These are phyloP conservation scores for Homalodisca vitripennis DNA, from an alignment of 1,140 invertebrate genomes.

Conservation along the genomic window DNA sequence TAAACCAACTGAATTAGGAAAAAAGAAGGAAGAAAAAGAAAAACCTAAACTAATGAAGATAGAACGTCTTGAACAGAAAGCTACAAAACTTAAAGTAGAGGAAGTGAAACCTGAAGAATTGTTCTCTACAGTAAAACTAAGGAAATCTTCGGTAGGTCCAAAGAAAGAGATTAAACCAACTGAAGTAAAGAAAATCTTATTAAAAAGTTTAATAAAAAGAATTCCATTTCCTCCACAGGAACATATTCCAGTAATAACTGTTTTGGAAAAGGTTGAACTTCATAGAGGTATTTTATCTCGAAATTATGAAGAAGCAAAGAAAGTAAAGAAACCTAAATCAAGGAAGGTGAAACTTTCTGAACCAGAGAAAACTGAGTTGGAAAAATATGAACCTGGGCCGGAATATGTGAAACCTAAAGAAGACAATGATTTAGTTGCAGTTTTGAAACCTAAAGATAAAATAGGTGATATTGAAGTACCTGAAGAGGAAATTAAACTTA, in stretches of 20 bases:
- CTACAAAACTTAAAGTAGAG: slow-evolving; percentile 43
- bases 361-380: slow-evolving; percentile 37
- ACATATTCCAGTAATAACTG: slow-evolving; percentile 38
- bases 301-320: slow-evolving; percentile 46
- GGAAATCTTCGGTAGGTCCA: slow-evolving; percentile 27
- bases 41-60: slow-evolving; percentile 3
- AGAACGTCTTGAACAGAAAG: slow-evolving; percentile 30
- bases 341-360: slow-evolving; percentile 43
- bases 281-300: slow-evolving; percentile 47
- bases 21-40: not conserved
- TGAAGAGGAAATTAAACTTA: slow-evolving; percentile 54
- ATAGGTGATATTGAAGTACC: slow-evolving; percentile 48
- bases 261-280: slow-evolving; percentile 38
- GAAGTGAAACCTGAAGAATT: slow-evolving; percentile 42
- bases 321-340: slow-evolving; percentile 44
- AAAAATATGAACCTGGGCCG: slow-evolving; percentile 38
- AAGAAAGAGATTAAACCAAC: slow-evolving; percentile 39
- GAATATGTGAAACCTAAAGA: slow-evolving; percentile 27
- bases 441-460: slow-evolving; percentile 29
- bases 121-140: slow-evolving; percentile 19
- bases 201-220: slow-evolving; percentile 61
- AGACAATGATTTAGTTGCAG: slow-evolving; percentile 22
- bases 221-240: slow-evolving; percentile 47
- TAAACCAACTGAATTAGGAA: not conserved
- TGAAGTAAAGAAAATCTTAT: slow-evolving; percentile 56